These are phyloP conservation scores for Amphipyra tragopoginis DNA, from an alignment of 2,888 invertebrate species.

Conservation along the genomic window DNA sequence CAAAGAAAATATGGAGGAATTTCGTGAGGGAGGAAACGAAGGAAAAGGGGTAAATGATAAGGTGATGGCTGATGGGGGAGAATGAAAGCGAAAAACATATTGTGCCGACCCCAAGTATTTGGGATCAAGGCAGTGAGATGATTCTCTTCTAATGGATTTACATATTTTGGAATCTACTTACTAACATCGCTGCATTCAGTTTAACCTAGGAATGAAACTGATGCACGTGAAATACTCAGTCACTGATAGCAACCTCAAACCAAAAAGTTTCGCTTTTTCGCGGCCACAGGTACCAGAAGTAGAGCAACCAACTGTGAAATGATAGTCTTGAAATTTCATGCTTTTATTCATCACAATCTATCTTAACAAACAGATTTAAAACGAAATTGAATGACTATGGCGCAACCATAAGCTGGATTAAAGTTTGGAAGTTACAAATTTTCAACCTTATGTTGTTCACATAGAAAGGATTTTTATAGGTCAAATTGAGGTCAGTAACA, in stretches of 20 bases:
- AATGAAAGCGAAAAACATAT: too few species aligned
- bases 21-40: too few species aligned
- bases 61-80: too few species aligned
- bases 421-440: slow-evolving; percentile 6
- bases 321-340: slow-evolving; percentile 35
- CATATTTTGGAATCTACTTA: slow-evolving; percentile 4
- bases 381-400: slow-evolving; percentile 17
- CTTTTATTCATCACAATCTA: slow-evolving; percentile 34
- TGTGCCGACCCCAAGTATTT: too few species aligned
- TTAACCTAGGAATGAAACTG: slow-evolving; percentile 1
- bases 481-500: slow-evolving; percentile 11
- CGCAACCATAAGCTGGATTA: slow-evolving; percentile 25
- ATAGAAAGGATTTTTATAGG: slow-evolving; percentile 16
- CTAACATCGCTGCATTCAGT: slow-evolving; percentile 15
- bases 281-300: slow-evolving; percentile 31
- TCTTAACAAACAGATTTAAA: slow-evolving; percentile 27
- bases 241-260: slow-evolving; percentile 9
- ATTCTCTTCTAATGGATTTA: too few species aligned
- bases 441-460: slow-evolving; percentile 18
- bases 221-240: slow-evolving; percentile 2
- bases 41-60: too few species aligned
- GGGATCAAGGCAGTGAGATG: too few species aligned
- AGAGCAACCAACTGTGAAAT: slow-evolving; percentile 39
- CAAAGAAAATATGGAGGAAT: too few species aligned
- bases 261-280: slow-evolving; percentile 21